Evolutionary conservation across 2,888 invertebrate species (phyloP).

Genomic region (Morinoia aosen): DNA sequence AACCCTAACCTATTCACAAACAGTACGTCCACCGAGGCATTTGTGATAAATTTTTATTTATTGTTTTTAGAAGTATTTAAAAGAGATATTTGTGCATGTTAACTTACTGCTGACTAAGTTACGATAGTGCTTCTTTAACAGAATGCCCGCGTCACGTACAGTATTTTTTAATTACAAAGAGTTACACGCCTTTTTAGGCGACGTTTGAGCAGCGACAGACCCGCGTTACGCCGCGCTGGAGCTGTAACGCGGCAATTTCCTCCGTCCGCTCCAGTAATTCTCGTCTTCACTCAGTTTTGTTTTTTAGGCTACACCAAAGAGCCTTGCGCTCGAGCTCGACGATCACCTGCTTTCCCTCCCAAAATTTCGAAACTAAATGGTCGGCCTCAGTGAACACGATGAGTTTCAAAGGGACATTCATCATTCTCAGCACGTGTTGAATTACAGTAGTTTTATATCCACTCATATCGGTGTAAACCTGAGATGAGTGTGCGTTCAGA

Average conservation of each 20-base stretch:
- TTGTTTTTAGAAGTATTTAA: neutral
- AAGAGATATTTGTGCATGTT: neutral
- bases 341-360: neutral
- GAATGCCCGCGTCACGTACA: neutral
- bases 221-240: neutral
- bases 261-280: neutral
- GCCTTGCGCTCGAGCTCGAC: neutral
- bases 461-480: too few relatives aligned
- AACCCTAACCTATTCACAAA: neutral
- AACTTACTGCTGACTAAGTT: neutral
- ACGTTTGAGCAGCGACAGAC: neutral
- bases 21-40: neutral
- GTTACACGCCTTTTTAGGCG: neutral
- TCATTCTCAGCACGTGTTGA: neutral
- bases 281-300: neutral
- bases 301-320: neutral
- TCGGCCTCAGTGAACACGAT: neutral
- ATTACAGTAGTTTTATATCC: neutral
- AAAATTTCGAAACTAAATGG: neutral
- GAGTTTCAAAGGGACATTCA: neutral
- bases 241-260: neutral
- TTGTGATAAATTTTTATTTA: neutral
- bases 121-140: neutral
- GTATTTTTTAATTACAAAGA: neutral
- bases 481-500: too few relatives aligned